A percentile compares a stretch with the other conserved stretches of the same genome.
Evolutionary conservation across 2,797 vertebrate species (phyloP).

Genomic region (Vireo griseus): DNA sequence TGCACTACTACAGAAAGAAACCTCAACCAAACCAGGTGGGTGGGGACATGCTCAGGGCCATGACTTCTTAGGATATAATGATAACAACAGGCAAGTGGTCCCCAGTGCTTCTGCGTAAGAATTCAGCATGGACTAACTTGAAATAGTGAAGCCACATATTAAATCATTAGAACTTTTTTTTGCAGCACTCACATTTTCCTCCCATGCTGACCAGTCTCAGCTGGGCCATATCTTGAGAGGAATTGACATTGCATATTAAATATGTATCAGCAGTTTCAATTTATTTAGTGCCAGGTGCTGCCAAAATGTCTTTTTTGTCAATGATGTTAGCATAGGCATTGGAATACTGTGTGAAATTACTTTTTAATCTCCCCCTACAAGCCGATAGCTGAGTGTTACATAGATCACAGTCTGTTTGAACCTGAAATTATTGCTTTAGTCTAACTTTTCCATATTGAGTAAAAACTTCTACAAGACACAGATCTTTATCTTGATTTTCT

Average conservation of each 20-base stretch:
- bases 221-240: neutral
- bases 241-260: neutral
- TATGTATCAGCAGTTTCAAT: neutral
- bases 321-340: neutral
- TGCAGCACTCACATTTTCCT: neutral
- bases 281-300: neutral
- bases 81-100: neutral
- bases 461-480: neutral
- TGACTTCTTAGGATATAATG: neutral
- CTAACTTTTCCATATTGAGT: neutral
- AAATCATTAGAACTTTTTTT: neutral
- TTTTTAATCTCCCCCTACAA: neutral
- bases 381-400: neutral
- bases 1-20: neutral
- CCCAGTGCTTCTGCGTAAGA: neutral
- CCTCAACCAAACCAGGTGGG: rapidly evolving
- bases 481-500: neutral
- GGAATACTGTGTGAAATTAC: neutral
- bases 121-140: neutral
- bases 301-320: neutral
- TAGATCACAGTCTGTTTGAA: neutral
- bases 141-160: neutral
- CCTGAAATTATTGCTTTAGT: neutral
- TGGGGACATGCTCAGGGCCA: neutral
- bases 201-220: neutral